Evolutionary conservation across 2,113 vertebrate species (phyloP).

Genomic region (Helogale parvula): DNA sequence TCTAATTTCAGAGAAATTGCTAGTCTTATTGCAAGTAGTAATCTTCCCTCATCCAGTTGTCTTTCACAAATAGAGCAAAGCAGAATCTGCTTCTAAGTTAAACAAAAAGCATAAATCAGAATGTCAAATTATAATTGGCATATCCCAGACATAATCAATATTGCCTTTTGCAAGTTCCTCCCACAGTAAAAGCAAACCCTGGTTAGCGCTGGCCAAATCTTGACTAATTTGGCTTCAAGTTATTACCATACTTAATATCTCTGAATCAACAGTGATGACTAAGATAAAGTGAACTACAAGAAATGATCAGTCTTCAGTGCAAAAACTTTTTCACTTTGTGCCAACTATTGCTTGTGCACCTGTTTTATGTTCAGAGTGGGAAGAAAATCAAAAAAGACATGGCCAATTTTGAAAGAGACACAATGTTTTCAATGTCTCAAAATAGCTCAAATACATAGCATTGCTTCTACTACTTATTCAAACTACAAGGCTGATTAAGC

Average conservation of each 20-base stretch:
- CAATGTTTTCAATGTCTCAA: conserved; percentile 82
- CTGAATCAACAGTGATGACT: conserved; percentile 81
- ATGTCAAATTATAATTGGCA: conserved; percentile 81
- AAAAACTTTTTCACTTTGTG: conserved; percentile 74
- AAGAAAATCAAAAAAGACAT: conserved; percentile 83
- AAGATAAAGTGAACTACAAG: conserved; percentile 79
- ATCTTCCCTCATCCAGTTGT: conserved; percentile 77
- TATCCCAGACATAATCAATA: conserved; percentile 80
- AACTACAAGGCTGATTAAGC: conserved; percentile 78
- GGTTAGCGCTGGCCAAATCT: conserved; percentile 74
- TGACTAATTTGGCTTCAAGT: conserved; percentile 78
- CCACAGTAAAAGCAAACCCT: conserved; percentile 81
- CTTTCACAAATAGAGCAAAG: conserved; percentile 83
- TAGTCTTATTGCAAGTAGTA: conserved; percentile 68
- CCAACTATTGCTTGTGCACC: conserved; percentile 84
- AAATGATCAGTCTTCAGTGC: conserved; percentile 75
- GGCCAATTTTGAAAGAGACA: conserved; percentile 84
- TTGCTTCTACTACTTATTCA: conserved; percentile 77
- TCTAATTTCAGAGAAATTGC: conserved; percentile 64
- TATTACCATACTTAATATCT: conserved; percentile 81
- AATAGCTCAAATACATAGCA: conserved; percentile 84
- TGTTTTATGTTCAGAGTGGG: conserved; percentile 85
- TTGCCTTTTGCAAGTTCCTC: conserved; percentile 82
- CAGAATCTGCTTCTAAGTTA: conserved; percentile 80
- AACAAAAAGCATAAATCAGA: conserved; percentile 83